phyloP scores from a whole-genome alignment of 2,888 invertebrate species.

The Arrhopalites spinosus region DNA sequence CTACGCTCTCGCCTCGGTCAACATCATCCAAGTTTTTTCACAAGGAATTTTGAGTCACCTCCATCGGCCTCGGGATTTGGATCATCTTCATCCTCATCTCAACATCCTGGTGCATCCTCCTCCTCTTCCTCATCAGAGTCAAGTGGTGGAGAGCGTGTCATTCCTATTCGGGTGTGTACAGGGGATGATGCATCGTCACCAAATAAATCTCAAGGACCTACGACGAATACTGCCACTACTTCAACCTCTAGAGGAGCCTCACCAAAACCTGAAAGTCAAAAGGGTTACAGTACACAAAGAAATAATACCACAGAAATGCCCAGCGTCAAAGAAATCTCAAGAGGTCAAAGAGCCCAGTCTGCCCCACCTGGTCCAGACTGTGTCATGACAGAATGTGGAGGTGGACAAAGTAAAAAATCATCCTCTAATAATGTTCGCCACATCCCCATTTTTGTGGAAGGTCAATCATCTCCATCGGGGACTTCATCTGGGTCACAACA shows the following conservation, averaged over 20 bases:
- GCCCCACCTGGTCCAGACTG: constrained; percentile 44
- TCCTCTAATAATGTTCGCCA: constrained; percentile 69
- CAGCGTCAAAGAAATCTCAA: constrained; percentile 27
- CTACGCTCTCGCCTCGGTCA: constrained; percentile 26
- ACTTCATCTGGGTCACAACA: constrained; percentile 27
- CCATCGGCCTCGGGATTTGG: constrained; percentile 9
- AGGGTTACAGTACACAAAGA: constrained; percentile 43
- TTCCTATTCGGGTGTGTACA: constrained; percentile 27
- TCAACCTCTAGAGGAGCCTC: not conserved
- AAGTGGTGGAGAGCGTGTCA: constrained; percentile 24
- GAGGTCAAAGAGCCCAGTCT: constrained; percentile 47
- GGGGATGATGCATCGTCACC: not conserved
- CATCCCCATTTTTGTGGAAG: constrained; percentile 87
- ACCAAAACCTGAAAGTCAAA: constrained; percentile 28
- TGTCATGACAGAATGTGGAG: constrained; percentile 33
- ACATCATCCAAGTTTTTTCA: constrained; percentile 30
- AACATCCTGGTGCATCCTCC: constrained; percentile 31
- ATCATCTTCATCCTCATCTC: constrained; percentile 21
- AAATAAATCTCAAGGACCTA: not conserved
- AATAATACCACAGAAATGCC: constrained; percentile 47
- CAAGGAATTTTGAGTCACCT: constrained; percentile 14
- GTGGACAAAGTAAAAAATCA: constrained; percentile 18
- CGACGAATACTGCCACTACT: not conserved
- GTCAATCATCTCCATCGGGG: constrained; percentile 58
- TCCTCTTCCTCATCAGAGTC: constrained; percentile 22